A percentile compares a stretch with the other conserved stretches of the same genome.
phyloP scores from a whole-genome alignment of 1,140 invertebrate species.

The Neelides sp. region DNA sequence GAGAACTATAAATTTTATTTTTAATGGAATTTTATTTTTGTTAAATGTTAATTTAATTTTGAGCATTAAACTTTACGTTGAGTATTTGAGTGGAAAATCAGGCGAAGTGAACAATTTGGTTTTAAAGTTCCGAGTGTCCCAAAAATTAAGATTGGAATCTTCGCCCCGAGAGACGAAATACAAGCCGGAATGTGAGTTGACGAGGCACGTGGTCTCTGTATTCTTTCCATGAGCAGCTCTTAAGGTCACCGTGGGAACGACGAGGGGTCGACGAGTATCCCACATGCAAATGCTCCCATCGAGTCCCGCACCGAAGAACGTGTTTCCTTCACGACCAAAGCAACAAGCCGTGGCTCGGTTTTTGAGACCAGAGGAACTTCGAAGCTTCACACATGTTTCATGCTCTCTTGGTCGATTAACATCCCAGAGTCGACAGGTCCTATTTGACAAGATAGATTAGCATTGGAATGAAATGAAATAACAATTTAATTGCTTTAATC shows the following conservation, averaged over 20 bases:
- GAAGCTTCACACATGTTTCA: conserved; percentile 75
- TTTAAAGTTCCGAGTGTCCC: conserved; percentile 80
- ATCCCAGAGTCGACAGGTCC: conserved; percentile 82
- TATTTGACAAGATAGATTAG: conserved; percentile 23
- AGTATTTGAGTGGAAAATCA: conserved; percentile 67
- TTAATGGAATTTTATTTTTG: too few relatives aligned
- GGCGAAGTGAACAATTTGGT: conserved; percentile 53
- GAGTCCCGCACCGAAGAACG: conserved; percentile 76
- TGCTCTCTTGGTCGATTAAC: conserved; percentile 60
- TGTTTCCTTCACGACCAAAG: conserved; percentile 75
- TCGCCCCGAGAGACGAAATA: conserved; percentile 67
- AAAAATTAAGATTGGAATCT: conserved; percentile 90
- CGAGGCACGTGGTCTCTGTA: conserved; percentile 66
- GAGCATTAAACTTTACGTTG: conserved; percentile 50
- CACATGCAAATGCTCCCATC: conserved; percentile 97
- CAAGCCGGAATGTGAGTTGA: conserved; percentile 77
- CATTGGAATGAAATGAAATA: conserved; percentile 1
- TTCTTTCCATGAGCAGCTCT: conserved; percentile 68
- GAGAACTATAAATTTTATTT: too few relatives aligned
- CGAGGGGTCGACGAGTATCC: conserved; percentile 67
- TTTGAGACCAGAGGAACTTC: conserved; percentile 74
- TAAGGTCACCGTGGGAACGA: conserved; percentile 32
- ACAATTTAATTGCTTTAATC: not conserved
- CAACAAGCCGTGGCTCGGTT: conserved; percentile 71
- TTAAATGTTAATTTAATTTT: too few relatives aligned